Base-by-base conservation (phyloP, 2,113 vertebrate genomes). In the Cottus gobio region DNA sequence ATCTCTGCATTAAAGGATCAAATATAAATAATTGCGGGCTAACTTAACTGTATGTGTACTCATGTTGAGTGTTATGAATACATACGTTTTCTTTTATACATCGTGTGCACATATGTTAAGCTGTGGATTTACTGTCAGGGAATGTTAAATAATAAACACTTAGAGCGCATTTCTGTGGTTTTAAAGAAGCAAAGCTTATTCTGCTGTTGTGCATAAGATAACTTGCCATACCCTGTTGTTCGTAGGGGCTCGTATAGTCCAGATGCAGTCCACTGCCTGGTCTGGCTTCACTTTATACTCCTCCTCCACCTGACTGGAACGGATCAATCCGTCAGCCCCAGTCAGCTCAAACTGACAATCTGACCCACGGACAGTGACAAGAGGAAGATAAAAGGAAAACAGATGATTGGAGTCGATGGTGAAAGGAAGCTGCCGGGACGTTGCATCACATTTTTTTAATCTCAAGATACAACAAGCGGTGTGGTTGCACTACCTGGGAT, bases 181-280 rank as follows among this genome's bases (percentile, higher is more conserved):
- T 54, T 26, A 28, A 44, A 42, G 24, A 56, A 67, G 22, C 24
- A 0, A 34, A 58, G 12, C n/a, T 18, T 16, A 18, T 42, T 69
- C 12, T 42, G 37, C 31, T 71, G 22, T 36, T 75, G 22, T 48
- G 22, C 22, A 34, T 52, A n/a, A 56, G 26, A 37, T 48, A 31
- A 68, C 1, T 46, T 7, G 34, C 11, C 71, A 11, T 83, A 97
- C 97, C 95, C 97, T 97, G 83, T 96, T 96, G 92, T 96, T 96
- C 67, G 95, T 92, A 58, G 97, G 98, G 7, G 97, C 97, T 79
- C 95, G 96, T 90, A 99, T 96, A 34, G 97, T 98, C 97, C 97
- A 99, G 90, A 98, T 99, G 85, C 97, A 99, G 85, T 99, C 97
- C 87, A 98, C 93, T 4, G 97, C 96, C 94, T 98, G 96, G 66